These are phyloP conservation scores for Dicycla oo DNA, from an alignment of 2,888 invertebrate genomes.

Conservation along the genomic window DNA sequence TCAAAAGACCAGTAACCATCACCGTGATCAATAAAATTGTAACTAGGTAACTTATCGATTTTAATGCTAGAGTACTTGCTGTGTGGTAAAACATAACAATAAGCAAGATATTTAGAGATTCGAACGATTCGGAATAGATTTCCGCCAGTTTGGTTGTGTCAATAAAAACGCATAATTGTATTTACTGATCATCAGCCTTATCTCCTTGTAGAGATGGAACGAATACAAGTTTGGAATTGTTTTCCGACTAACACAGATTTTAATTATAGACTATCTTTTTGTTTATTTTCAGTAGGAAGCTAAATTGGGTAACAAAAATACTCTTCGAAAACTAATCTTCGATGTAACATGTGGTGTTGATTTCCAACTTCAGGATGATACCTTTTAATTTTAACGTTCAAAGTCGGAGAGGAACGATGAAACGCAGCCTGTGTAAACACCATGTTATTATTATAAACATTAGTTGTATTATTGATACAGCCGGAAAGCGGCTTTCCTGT, in stretches of 20 bases:
- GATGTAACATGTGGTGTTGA: slow-evolving; percentile 19
- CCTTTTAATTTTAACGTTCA: slow-evolving; percentile 55
- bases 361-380: slow-evolving; percentile 19
- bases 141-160: slow-evolving; percentile 10
- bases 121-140: slow-evolving; percentile 28
- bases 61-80: slow-evolving; percentile 14
- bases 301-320: slow-evolving; percentile 12
- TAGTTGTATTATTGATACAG: slow-evolving; percentile 67
- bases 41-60: slow-evolving; percentile 34
- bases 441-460: slow-evolving; percentile 64
- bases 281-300: neutral
- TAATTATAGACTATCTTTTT: neutral
- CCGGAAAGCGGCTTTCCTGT: slow-evolving; percentile 72
- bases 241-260: neutral
- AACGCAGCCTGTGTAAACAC: slow-evolving; percentile 64
- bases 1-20: neutral
- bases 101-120: slow-evolving; percentile 20
- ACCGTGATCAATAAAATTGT: slow-evolving; percentile 6
- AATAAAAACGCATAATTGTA: slow-evolving; percentile 14
- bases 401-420: slow-evolving; percentile 42
- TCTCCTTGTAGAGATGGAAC: neutral
- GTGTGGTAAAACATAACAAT: slow-evolving; percentile 1
- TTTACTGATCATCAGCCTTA: slow-evolving; percentile 21
- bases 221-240: neutral
- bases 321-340: neutral